Evolutionary conservation across 1,140 invertebrate species (phyloP).

Genomic region (Himalopsyche phryganea): DNA sequence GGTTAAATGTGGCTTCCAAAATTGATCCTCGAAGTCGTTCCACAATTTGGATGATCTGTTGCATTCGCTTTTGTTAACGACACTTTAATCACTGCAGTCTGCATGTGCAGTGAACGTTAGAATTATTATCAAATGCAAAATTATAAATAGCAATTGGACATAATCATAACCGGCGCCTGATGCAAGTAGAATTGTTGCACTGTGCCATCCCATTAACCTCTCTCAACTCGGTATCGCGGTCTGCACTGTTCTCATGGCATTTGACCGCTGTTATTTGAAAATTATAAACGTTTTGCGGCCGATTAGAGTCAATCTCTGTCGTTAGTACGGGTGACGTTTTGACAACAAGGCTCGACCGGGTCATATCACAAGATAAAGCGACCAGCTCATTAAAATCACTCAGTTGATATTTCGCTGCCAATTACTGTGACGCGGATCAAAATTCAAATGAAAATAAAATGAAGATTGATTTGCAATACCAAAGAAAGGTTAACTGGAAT

Average conservation of each 20-base stretch:
- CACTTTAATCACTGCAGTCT: no score
- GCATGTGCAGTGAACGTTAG: no score
- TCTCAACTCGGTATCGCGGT: not conserved
- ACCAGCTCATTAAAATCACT: constrained; percentile 12
- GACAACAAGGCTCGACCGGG: constrained; percentile 19
- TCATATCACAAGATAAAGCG: constrained; percentile 7
- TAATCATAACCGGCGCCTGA: constrained; percentile 20
- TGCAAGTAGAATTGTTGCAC: constrained; percentile 6
- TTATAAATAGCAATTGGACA: constrained; percentile 11
- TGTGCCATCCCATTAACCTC: constrained; percentile 27
- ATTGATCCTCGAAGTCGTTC: no score
- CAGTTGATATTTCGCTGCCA: not conserved
- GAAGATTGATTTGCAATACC: no score
- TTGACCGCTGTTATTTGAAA: constrained; percentile 25
- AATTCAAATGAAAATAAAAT: no score
- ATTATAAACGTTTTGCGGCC: constrained; percentile 27
- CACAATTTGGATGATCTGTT: no score
- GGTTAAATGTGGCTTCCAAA: no score
- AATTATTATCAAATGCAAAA: constrained; percentile 12
- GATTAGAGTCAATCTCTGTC: constrained; percentile 24
- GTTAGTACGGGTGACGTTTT: constrained; percentile 25
- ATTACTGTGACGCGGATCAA: constrained; percentile 2
- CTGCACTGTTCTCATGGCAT: constrained; percentile 30
- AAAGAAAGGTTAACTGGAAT: no score
- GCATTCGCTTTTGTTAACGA: no score